Conservation (phyloP, 2,113 vertebrate genomes). For the Circaetus cinerascens region DNA sequence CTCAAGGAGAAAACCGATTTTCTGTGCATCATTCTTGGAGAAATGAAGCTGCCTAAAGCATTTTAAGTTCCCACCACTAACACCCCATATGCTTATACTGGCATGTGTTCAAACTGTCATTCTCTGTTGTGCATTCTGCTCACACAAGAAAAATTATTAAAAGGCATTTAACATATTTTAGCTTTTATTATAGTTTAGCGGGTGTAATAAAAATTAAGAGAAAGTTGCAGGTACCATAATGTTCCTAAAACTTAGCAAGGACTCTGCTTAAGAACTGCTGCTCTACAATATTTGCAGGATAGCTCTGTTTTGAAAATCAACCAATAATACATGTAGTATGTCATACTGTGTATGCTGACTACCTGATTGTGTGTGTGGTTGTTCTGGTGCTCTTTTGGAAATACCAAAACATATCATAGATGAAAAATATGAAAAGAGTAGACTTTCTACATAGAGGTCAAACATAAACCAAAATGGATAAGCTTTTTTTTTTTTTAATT, state of each 20-base stretch:
- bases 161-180: constrained; percentile 25
- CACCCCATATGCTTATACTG: constrained; percentile 6
- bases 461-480: not conserved
- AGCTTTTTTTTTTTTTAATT: not conserved
- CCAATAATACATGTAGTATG: not conserved
- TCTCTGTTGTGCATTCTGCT: not conserved
- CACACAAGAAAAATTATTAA: not conserved
- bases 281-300: not conserved
- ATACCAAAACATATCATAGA: not conserved
- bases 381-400: not conserved
- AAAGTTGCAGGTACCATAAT: not conserved
- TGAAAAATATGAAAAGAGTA: not conserved
- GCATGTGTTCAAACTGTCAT: not conserved
- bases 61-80: constrained; percentile 17
- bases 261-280: not conserved
- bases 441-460: not conserved
- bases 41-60: constrained; percentile 21
- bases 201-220: not conserved
- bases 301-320: not conserved
- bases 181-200: not conserved
- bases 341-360: not conserved
- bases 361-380: rapidly evolving
- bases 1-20: constrained; percentile 49
- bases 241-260: not conserved
- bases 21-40: constrained; percentile 26